These are phyloP conservation scores for Carassius carassius DNA, from an alignment of 2,113 vertebrate species.

Conservation along the genomic window DNA sequence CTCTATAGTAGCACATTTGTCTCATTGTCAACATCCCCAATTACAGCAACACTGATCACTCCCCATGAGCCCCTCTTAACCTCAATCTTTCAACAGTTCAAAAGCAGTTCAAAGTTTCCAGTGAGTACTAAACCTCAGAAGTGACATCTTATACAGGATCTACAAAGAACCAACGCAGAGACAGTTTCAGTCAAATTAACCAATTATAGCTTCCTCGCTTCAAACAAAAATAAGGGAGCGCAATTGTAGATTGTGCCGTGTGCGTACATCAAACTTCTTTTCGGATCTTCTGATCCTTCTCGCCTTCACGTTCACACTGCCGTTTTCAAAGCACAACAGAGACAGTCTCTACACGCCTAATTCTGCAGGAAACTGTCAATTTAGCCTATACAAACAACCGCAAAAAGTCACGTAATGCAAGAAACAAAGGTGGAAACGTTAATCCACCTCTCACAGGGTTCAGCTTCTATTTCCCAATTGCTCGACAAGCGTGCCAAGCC, in stretches of 20 bases:
- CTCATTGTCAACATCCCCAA: conserved; percentile 56
- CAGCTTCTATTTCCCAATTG: conserved; percentile 44
- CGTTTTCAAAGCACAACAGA: neutral
- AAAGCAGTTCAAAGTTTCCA: conserved; percentile 56
- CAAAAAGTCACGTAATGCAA: neutral
- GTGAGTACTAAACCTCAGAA: conserved; percentile 50
- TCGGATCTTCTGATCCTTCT: conserved; percentile 19
- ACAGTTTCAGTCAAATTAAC: conserved; percentile 43
- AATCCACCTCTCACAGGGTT: conserved; percentile 28
- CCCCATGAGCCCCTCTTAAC: conserved; percentile 63
- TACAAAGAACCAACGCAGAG: conserved; percentile 47
- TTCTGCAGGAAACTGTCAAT: conserved; percentile 32
- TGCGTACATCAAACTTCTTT: conserved; percentile 13
- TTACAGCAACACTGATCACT: conserved; percentile 57
- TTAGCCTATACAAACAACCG: conserved; percentile 42
- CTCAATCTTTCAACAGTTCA: conserved; percentile 72
- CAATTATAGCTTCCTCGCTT: conserved; percentile 29
- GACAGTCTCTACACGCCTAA: neutral
- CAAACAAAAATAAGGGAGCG: neutral
- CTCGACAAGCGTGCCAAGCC: conserved; percentile 51
- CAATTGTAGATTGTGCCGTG: neutral
- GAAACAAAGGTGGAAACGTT: conserved; percentile 24
- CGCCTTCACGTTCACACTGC: neutral
- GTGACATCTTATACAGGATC: conserved; percentile 53
- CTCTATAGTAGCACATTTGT: conserved; percentile 24